Evolutionary conservation across 30 jellyfish, hydroid and myxozoan genomes (phyloP), one percentile per base, ranked within the genome.

Genomic region (Chironex yamaguchii): DNA sequence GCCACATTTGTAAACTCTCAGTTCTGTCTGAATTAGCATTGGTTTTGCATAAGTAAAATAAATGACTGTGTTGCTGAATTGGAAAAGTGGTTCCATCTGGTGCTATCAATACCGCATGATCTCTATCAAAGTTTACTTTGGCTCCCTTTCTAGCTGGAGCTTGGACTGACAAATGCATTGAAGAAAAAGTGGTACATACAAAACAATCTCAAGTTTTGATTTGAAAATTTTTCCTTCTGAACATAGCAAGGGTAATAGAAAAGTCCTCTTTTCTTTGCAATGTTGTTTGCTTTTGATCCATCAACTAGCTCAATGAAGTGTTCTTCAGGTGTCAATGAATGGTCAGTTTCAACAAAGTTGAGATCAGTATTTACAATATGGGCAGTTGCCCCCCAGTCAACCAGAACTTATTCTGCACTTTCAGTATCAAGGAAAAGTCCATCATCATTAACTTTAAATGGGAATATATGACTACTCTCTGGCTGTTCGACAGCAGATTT

Each of bases 281-380:
- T 74, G 42, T 87, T 87, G 52, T 76, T 87, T 17, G 71, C 3
- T 35, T 52, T 76, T 31, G 86, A 2, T 0, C 92, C 96, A 87
- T 88, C 65, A 22, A 93, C 97, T 20, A 88, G 63, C 34, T 88
- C 93, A 17, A 88, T 88, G 78, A 21, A 88, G 62, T 88, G 97
- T 17, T 79, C 30, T 11, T 17, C 2, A 9, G 93, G 92, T 48
- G 76, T 83, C 51, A 76, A 88, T 14, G 35, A 32, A 0, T 17
- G 34, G 20, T 78, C 92, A 64, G 52, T 49, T 36, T 32, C 4
- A 34, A 36, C 34, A 67, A 67, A 83, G 36, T 83, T 83, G 21
- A 81, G 4, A 13, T 49, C 6, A 22, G 58, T 80, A 1, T 12
- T 81, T 0, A 81, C 20, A 0, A 66, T 81, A 26, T 81, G 92